Conservation (phyloP, 1,140 invertebrate species). For the Cydia pomonella region DNA sequence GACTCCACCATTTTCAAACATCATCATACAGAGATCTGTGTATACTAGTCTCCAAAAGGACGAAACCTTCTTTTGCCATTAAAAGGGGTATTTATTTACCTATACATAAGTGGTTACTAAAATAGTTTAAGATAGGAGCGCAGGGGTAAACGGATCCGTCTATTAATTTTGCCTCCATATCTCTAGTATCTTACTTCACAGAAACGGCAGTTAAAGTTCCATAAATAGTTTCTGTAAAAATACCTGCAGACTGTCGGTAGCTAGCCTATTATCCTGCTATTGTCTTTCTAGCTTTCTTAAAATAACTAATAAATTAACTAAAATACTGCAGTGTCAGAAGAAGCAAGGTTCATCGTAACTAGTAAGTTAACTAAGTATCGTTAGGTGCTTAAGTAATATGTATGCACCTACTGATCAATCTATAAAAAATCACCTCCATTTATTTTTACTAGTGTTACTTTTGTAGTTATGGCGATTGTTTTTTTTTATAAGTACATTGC, state of each 20-base stretch:
- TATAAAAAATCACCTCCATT: too few relatives aligned
- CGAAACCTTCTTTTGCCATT: neutral
- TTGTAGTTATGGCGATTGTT: too few relatives aligned
- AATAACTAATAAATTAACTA: neutral
- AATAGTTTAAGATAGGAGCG: neutral
- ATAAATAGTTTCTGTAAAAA: conserved; percentile 7
- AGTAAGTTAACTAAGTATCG: too few relatives aligned
- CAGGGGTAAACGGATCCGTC: neutral
- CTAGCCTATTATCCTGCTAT: neutral
- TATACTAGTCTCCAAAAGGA: too few relatives aligned
- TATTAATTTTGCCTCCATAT: conserved; percentile 17
- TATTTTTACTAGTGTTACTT: too few relatives aligned
- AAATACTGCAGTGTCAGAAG: neutral
- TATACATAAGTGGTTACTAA: neutral
- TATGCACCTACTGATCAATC: too few relatives aligned
- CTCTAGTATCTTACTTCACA: conserved; percentile 13
- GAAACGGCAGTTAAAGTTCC: conserved; percentile 17
- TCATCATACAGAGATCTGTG: too few relatives aligned
- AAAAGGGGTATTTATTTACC: neutral
- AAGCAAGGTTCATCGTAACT: too few relatives aligned
- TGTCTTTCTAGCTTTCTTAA: conserved; percentile 18
- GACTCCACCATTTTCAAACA: too few relatives aligned
- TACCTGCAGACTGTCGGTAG: neutral
- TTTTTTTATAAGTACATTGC: too few relatives aligned
- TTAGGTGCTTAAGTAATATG: neutral